A percentile compares a stretch with the other conserved stretches of the same genome.
phyloP scores from a whole-genome alignment of 2,888 invertebrate species.

The Rhagium mordax region DNA sequence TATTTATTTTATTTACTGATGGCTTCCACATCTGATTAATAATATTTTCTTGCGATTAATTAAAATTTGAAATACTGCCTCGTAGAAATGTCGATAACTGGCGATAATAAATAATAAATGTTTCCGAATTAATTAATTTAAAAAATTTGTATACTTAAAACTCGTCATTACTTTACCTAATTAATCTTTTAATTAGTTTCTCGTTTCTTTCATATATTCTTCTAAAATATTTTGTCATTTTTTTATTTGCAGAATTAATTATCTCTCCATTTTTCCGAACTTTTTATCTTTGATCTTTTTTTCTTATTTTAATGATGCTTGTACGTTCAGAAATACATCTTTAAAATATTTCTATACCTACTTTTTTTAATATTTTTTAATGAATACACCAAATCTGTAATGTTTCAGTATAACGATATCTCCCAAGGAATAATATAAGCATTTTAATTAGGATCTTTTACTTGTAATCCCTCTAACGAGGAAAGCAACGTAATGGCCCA shows the following conservation, averaged over 20 bases:
- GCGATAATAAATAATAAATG: not conserved
- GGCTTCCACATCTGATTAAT: too few relatives aligned
- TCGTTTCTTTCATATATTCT: not conserved
- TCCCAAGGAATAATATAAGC: too few relatives aligned
- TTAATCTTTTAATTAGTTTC: not conserved
- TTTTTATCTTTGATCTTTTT: not conserved
- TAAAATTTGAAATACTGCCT: too few relatives aligned
- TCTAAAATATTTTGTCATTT: not conserved
- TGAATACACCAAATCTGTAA: not conserved
- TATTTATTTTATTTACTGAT: too few relatives aligned
- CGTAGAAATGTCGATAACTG: not conserved
- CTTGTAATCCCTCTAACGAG: not conserved
- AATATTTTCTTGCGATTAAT: too few relatives aligned
- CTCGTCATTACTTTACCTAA: not conserved
- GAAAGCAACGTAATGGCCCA: not conserved
- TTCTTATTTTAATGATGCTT: not conserved
- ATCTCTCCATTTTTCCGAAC: not conserved
- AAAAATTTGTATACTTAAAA: not conserved
- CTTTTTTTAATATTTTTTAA: not conserved
- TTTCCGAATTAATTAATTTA: not conserved
- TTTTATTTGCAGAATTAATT: not conserved
- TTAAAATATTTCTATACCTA: not conserved
- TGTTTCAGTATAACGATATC: too few relatives aligned
- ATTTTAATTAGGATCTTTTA: not conserved
- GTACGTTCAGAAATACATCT: not conserved